A percentile compares a stretch with the other conserved stretches of the same genome.
These are phyloP conservation scores for Cossypha niveicapilla DNA, from an alignment of 2,797 vertebrate species.

Conservation along the genomic window DNA sequence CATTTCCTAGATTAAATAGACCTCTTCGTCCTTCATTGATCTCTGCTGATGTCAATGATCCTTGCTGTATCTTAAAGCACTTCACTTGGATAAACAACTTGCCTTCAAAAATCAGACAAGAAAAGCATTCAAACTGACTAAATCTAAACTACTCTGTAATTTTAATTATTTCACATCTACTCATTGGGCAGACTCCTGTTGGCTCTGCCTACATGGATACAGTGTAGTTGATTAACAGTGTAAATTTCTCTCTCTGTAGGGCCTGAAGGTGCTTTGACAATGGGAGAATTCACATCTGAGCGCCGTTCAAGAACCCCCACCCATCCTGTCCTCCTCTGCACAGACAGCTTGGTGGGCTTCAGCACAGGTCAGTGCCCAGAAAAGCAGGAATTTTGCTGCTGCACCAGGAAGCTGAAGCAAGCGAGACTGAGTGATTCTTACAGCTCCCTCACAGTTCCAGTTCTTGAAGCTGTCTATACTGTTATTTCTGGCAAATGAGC, in stretches of 20 bases:
- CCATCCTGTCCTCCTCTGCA: neutral
- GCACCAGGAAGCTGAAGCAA: neutral
- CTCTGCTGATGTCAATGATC: slow-evolving; percentile 46
- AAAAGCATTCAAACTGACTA: neutral
- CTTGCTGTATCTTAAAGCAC: slow-evolving; percentile 40
- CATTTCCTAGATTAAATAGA: slow-evolving; percentile 66
- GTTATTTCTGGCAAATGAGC: neutral
- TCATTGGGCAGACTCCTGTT: neutral
- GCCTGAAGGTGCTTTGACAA: neutral
- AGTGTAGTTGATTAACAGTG: neutral
- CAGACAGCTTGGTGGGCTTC: neutral
- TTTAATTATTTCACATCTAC: neutral
- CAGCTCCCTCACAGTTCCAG: neutral
- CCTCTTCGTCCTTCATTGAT: slow-evolving; percentile 36
- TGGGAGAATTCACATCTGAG: neutral
- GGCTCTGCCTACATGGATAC: neutral
- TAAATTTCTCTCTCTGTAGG: neutral
- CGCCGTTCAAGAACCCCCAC: accelerated
- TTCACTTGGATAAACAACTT: slow-evolving; percentile 51
- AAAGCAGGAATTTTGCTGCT: neutral
- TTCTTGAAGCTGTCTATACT: neutral
- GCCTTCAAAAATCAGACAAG: slow-evolving; percentile 50
- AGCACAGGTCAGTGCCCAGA: neutral
- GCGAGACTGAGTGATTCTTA: neutral
- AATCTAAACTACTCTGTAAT: neutral